Conservation (phyloP, 2,888 invertebrate species). For the Drosophila testacea region DNA sequence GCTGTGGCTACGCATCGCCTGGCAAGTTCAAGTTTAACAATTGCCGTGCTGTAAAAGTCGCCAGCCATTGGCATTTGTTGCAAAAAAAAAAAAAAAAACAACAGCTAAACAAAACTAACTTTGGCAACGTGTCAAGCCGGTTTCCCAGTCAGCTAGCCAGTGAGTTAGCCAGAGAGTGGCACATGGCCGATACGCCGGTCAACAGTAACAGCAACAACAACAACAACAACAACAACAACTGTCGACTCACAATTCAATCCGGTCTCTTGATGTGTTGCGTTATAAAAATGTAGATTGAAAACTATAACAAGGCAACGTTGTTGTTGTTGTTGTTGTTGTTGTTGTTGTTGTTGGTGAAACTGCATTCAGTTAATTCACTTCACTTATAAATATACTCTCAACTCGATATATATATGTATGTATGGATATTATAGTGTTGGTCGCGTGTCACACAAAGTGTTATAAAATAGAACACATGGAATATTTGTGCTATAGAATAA, state of each 20-base stretch:
- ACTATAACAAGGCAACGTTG: conserved; percentile 52
- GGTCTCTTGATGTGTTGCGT: conserved; percentile 50
- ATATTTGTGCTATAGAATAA: background rate
- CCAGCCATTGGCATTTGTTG: conserved; percentile 63
- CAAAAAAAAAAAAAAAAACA: conserved; percentile 3
- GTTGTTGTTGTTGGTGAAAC: conserved; percentile 39
- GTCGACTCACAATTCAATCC: conserved; percentile 45
- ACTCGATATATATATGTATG: background rate
- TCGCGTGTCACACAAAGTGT: background rate
- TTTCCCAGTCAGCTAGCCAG: conserved; percentile 32
- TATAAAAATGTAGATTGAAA: conserved; percentile 52
- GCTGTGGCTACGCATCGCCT: conserved; percentile 63
- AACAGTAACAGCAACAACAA: background rate
- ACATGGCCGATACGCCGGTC: conserved; percentile 62
- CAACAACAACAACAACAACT: no score
- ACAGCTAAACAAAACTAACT: conserved; percentile 46
- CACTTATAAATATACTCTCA: conserved; percentile 1
- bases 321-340: background rate
- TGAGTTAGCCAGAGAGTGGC: conserved; percentile 30
- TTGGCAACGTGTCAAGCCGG: conserved; percentile 78
- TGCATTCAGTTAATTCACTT: conserved; percentile 39
- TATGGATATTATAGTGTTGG: background rate
- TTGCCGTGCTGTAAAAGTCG: conserved; percentile 49
- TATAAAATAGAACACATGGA: background rate
- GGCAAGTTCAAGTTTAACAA: conserved; percentile 76